Evolutionary conservation across 2,888 invertebrate genomes (phyloP), one percentile per base, ranked within the genome.

Genomic region (Eueremaeus valkanovi): DNA sequence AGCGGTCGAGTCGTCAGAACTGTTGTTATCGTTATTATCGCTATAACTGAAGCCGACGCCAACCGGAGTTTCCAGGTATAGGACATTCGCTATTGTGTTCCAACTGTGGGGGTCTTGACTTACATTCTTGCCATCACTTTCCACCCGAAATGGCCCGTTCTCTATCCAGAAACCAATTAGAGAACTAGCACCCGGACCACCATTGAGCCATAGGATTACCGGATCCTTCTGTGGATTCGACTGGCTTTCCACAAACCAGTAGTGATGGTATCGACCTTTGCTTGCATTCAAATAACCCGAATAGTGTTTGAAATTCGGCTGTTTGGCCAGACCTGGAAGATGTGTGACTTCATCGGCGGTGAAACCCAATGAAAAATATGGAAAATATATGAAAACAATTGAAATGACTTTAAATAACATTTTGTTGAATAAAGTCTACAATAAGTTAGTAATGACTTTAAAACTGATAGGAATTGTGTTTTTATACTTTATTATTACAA

Each of bases 31-130:
- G 73, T 82, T 82, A 79, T 84, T 81, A 63, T 81, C 81, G 29
- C 84, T 81, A 78, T 84, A 86, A 0, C 85, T 86, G 80, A 82
- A 86, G 18, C 86, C 86, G 72, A 86, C 86, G 51, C 84, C 83
- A 66, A 85, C 84, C 29, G 86, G 86, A 2, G 85, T 83, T 79
- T 86, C 86, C 77, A 86, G 79, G 78, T 84, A 85, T 61, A 86
- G 75, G 78, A 86, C 82, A 79, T 85, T 85, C 29, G 86, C 85
- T 21, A 83, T 80, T 51, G 73, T 77, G 70, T 81, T 81, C 81
- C 81, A 81, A 61, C 78, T 76, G 75, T 79, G 80, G 24, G 75
- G 42, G 75, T 81, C 81, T 27, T 76, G 72, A 51, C 66, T 75
- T 2, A 81, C 55, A 24, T 74, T 76, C 58, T 76, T 76, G 33